These are phyloP conservation scores for Orbicella faveolata DNA, from an alignment of 64 coral and sea anemone genomes.

Conservation along the genomic window DNA sequence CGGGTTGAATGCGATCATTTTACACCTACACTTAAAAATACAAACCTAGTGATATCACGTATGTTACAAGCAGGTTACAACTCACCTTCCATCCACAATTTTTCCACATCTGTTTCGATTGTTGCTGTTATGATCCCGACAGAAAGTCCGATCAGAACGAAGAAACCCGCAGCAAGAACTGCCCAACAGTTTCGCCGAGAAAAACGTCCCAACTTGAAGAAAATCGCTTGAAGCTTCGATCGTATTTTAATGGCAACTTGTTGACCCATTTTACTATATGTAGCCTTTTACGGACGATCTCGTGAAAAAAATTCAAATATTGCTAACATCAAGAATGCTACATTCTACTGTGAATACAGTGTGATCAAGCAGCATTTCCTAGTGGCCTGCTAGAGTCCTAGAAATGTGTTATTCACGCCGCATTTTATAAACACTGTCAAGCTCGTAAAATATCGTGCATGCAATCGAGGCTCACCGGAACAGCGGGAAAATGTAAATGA, in stretches of 20 bases:
- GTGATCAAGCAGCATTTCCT: not conserved
- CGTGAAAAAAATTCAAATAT: not conserved
- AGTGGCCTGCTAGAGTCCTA: not conserved
- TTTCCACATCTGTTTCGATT: slow-evolving; percentile 92
- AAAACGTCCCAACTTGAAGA: slow-evolving; percentile 71
- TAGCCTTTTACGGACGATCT: not conserved
- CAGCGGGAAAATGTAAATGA: not conserved
- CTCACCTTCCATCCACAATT: slow-evolving; percentile 94
- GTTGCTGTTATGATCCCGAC: slow-evolving; percentile 61
- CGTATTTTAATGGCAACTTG: slow-evolving; percentile 54
- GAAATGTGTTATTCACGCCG: no score
- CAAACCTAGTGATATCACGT: not conserved
- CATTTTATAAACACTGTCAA: not conserved
- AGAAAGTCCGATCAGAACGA: slow-evolving; percentile 51
- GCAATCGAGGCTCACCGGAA: slow-evolving; percentile 26
- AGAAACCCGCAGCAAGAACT: slow-evolving; percentile 62
- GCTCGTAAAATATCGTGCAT: not conserved
- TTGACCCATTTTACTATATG: slow-evolving; percentile 65
- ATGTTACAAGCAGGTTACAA: not conserved
- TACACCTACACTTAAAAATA: not conserved
- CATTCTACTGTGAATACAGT: not conserved
- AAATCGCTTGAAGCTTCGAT: slow-evolving; percentile 68
- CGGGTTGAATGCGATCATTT: not conserved
- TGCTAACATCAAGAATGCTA: not conserved
- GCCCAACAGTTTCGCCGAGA: slow-evolving; percentile 47